These are phyloP conservation scores for Salvelinus fontinalis DNA, from an alignment of 2,113 vertebrate species.

Conservation along the genomic window DNA sequence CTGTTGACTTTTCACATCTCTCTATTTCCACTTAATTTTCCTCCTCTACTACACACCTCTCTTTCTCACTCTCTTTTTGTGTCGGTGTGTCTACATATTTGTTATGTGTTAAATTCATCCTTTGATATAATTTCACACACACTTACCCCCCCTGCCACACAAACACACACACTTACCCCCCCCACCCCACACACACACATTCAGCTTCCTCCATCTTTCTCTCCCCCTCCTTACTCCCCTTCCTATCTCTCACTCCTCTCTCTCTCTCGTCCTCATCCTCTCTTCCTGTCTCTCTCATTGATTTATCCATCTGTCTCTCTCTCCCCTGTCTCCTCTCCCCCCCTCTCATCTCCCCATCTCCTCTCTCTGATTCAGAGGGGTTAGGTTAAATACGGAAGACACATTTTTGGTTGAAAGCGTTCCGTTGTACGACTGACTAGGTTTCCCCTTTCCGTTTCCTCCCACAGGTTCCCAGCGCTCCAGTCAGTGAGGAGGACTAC, in stretches of 20 bases:
- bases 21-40: background rate
- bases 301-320: too few relatives aligned
- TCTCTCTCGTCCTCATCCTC: too few relatives aligned
- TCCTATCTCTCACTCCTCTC: too few relatives aligned
- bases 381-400: too few relatives aligned
- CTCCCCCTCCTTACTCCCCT: background rate
- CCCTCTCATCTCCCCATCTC: background rate
- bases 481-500: conserved; percentile 84
- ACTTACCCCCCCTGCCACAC: too few relatives aligned
- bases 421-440: too few relatives aligned
- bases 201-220: conserved; percentile 27
- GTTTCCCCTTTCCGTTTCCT: background rate
- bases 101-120: too few relatives aligned
- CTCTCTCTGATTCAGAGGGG: background rate
- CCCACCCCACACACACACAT: background rate
- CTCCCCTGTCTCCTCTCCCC: too few relatives aligned
- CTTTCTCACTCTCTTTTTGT: conserved; percentile 9
- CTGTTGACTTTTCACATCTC: background rate
- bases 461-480: conserved; percentile 79
- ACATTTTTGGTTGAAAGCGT: too few relatives aligned
- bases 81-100: too few relatives aligned
- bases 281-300: background rate
- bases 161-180: too few relatives aligned
- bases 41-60: background rate
- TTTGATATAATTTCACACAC: too few relatives aligned